Conservation (phyloP, 1,140 invertebrate species). For the Neodiprion lecontei region DNA sequence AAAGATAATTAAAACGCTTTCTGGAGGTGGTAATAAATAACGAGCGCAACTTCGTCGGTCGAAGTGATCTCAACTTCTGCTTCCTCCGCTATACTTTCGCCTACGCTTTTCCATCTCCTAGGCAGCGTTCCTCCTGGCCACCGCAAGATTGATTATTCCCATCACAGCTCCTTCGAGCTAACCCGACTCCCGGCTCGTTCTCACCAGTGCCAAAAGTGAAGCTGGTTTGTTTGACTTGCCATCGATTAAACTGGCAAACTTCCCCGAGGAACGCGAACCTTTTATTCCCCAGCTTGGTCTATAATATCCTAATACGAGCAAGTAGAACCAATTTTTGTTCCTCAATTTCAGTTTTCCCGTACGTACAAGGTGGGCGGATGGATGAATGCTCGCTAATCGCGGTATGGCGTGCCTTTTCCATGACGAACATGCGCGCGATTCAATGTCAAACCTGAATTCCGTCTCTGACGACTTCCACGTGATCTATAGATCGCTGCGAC, state of each 20-base stretch:
- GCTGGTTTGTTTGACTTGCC: slow-evolving; percentile 1
- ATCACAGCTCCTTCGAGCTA: background rate
- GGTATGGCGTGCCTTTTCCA: background rate
- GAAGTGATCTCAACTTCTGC: slow-evolving; percentile 1
- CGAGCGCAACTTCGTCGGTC: background rate
- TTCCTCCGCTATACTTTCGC: background rate
- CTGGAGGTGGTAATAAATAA: background rate
- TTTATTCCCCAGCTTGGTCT: too few species aligned
- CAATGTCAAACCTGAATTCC: background rate
- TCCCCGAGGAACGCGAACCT: background rate
- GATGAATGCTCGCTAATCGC: background rate
- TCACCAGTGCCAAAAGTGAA: background rate
- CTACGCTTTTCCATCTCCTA: background rate
- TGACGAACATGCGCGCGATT: background rate
- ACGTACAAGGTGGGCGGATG: background rate
- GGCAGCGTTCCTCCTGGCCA: background rate
- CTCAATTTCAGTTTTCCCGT: background rate
- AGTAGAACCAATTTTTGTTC: too few species aligned
- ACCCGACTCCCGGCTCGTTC: background rate
- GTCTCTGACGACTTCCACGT: background rate
- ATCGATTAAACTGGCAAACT: background rate
- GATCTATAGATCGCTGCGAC: background rate
- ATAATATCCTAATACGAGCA: too few species aligned
- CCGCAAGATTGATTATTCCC: slow-evolving; percentile 3
- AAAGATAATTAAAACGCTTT: background rate